Evolutionary conservation across 2,888 invertebrate species (phyloP).

Genomic region (Masnerella sp.): DNA sequence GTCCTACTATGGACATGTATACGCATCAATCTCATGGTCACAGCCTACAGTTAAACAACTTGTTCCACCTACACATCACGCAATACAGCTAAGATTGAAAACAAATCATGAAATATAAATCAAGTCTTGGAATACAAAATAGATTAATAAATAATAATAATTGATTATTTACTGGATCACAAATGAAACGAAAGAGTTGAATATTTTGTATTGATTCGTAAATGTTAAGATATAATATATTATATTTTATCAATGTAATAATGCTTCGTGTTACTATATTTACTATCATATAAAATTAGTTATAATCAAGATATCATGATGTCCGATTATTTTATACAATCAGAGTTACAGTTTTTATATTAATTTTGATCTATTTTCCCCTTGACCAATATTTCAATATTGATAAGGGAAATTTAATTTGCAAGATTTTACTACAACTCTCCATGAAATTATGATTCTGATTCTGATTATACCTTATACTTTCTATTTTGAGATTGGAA

Average conservation of each 20-base stretch:
- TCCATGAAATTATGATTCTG: conserved; percentile 14
- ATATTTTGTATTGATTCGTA: no score
- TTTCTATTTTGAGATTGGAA: conserved; percentile 57
- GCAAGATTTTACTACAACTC: no score
- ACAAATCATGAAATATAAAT: conserved; percentile 58
- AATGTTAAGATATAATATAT: no score
- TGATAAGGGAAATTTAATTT: no score
- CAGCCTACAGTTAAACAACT: conserved; percentile 70
- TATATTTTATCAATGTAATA: no score
- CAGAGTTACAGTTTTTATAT: not conserved
- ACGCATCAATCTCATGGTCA: conserved; percentile 68
- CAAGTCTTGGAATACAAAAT: conserved; percentile 7
- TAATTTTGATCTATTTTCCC: no score
- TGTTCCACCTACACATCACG: conserved; percentile 69
- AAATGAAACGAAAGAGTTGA: no score
- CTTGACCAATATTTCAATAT: not conserved
- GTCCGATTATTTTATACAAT: no score
- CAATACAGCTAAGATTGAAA: conserved; percentile 47
- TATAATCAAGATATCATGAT: no score
- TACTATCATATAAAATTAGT: no score
- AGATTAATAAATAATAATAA: conserved; percentile 17
- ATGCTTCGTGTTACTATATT: no score
- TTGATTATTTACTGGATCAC: conserved; percentile 1
- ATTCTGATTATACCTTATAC: conserved; percentile 38
- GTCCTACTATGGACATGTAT: conserved; percentile 68